phyloP scores from a whole-genome alignment of 2,888 invertebrate species.

The Tenthredo notha region DNA sequence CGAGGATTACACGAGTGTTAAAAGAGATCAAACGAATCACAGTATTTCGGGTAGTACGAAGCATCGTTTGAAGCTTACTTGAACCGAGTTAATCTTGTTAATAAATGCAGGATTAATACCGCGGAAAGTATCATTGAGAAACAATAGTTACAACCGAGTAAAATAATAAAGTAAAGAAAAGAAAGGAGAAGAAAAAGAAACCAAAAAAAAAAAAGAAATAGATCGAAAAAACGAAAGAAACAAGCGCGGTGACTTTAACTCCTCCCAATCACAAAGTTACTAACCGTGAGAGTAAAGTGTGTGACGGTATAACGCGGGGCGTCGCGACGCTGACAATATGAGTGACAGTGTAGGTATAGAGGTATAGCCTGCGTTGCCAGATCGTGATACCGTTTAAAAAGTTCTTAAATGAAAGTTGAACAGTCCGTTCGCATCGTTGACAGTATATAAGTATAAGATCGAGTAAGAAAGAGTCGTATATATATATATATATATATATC shows the following conservation, averaged over 20 bases:
- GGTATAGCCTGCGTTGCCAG: conserved; percentile 43
- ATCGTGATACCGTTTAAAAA: conserved; percentile 43
- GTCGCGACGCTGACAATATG: conserved; percentile 17
- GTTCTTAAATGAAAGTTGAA: conserved; percentile 2
- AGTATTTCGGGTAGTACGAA: background rate
- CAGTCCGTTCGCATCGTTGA: background rate
- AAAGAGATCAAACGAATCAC: background rate
- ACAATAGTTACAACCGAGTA: background rate
- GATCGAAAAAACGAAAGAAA: background rate
- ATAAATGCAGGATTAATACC: background rate
- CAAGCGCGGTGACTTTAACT: background rate
- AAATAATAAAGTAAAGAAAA: background rate
- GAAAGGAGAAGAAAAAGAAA: background rate
- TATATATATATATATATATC: no score
- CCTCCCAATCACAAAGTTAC: background rate
- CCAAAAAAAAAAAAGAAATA: background rate
- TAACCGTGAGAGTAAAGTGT: background rate
- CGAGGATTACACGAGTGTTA: background rate
- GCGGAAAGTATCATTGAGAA: background rate
- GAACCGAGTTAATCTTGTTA: background rate
- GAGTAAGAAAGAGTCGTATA: background rate
- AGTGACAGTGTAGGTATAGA: background rate
- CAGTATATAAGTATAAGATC: background rate
- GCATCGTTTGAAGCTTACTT: background rate
- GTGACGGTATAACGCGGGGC: background rate